Evolutionary conservation across 1,140 invertebrate genomes (phyloP), one percentile per base, ranked within the genome.

Genomic region (Panulirus ornatus): DNA sequence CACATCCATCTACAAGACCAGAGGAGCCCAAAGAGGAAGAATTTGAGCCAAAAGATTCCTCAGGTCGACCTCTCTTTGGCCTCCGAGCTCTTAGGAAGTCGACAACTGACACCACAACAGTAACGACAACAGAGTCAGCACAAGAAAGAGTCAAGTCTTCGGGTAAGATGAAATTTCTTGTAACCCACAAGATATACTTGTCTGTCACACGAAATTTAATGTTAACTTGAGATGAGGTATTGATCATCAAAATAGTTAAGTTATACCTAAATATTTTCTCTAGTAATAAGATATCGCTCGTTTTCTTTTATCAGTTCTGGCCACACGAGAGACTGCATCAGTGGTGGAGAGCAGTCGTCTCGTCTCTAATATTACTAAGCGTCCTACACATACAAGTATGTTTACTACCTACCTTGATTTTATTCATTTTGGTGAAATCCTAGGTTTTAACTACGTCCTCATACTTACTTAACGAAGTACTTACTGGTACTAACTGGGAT

Each of bases 41-140:
- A 1, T 96, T 96, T 8, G 96, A 96, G 11, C 97, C 97, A 44
- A 96, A 96, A 6, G 96, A 97, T 93, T 96, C 96, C 88, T 95
- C 96, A 92, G 96, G 96, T 16, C 94, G 95, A 82, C 96, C 96
- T 5, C 94, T 97, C 22, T 97, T 97, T 93, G 96, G 96, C 51
- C 95, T 97, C 71, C 95, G 95, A 92, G 96, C 96, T 54, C 94
- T 97, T 51, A 88, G 44, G 19, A 82, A 82, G 66, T 16, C 84
- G 6, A 34, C 87, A 11, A 30, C 71, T 40, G 40, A 30, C 27
- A 70, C 75, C 22, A 83, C 83, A 1, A 34, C 42, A 36, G 40
- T 42, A 22, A 71, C 81, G 2, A 84, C 82, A 27, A 54, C 38
- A 30, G 58, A 66, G n/a, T 14, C 3, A 22, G 2, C 54, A 58